phyloP scores from a whole-genome alignment of 1,140 invertebrate species.

The Chironomus striatipennis region DNA sequence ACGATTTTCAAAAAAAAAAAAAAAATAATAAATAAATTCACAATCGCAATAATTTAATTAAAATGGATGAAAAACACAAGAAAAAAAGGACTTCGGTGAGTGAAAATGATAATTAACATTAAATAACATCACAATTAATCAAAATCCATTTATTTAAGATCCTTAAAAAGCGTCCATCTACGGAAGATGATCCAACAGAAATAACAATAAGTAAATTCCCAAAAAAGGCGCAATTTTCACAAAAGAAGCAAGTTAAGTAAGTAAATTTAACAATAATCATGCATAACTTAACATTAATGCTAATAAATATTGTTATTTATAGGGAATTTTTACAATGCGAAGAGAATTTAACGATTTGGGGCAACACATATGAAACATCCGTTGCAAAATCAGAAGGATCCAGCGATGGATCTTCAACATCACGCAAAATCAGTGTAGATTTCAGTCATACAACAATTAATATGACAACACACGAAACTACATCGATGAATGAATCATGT shows the following conservation, averaged over 20 bases:
- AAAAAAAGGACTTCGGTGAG: conserved; percentile 4
- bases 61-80: not conserved
- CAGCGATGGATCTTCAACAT: not conserved
- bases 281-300: not conserved
- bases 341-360: not conserved
- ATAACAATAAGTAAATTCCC: not conserved
- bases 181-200: not conserved
- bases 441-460: not conserved
- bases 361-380: not conserved
- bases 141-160: not conserved
- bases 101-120: not conserved
- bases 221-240: not conserved
- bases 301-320: not conserved
- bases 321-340: not conserved
- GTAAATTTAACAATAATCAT: not conserved
- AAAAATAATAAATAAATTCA: not conserved
- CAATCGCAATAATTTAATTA: not conserved
- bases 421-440: not conserved
- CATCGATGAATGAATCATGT: not conserved
- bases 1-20: not conserved
- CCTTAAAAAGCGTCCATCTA: conserved; percentile 1
- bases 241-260: not conserved
- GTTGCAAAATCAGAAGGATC: not conserved
- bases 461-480: not conserved
- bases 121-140: not conserved